These are phyloP conservation scores for Philonicus albiceps DNA, from an alignment of 2,888 invertebrate genomes.

Conservation along the genomic window DNA sequence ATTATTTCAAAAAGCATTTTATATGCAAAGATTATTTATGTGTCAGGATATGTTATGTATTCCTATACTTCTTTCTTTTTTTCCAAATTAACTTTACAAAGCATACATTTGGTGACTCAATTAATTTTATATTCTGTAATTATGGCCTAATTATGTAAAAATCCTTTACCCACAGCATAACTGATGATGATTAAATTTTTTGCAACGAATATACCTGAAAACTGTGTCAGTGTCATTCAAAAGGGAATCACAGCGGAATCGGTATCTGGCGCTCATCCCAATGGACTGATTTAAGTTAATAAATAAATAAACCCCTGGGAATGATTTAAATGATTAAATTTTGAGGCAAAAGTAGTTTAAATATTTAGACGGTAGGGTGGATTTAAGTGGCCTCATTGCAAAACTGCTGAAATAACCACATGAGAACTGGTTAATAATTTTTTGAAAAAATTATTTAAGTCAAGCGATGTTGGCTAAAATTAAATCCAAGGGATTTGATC, in stretches of 20 bases:
- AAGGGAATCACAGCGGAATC: not conserved
- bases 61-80: not conserved
- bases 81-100: not conserved
- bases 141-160: not conserved
- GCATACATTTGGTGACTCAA: not conserved
- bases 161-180: not conserved
- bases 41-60: too few species aligned
- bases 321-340: not conserved
- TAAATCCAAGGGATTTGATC: not conserved
- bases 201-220: not conserved
- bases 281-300: not conserved
- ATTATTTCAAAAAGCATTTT: too few species aligned
- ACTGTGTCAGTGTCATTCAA: not conserved
- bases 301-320: not conserved
- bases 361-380: not conserved
- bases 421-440: not conserved
- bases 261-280: not conserved
- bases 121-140: not conserved
- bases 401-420: not conserved
- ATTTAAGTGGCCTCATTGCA: not conserved
- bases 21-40: too few species aligned
- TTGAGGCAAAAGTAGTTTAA: not conserved
- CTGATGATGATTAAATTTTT: not conserved
- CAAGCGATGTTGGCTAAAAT: not conserved
- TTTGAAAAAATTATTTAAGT: not conserved